Base-by-base conservation (phyloP, 2,113 vertebrate species). In the Fregata magnificens region DNA sequence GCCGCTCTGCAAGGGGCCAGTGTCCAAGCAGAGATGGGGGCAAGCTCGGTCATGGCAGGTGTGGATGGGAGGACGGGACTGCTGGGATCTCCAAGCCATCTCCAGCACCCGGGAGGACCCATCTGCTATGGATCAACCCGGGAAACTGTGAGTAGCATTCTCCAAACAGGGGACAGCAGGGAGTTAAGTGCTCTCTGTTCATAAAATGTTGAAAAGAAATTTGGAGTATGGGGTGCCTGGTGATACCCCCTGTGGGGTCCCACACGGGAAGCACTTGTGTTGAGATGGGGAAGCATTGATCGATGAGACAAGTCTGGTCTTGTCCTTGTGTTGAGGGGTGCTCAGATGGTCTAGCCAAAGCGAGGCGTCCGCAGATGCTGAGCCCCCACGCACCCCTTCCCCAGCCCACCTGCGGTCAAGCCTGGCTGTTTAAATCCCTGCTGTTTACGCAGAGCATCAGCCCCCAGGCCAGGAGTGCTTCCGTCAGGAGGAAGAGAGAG, bases 1-100 rank as follows among this genome's bases (percentile, higher is more conserved):
- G 15, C n/a, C 4, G 4, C 36, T 49, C 56, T 86, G 53, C 19
- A 42, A 26, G 34, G 38, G 40, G 14, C 3, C 6, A 0, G 12
- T 56, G 40, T 62, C 55, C 0, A 4, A 62, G 52, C 61, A 79
- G 45, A 26, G 65, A 15, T 5, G 10, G 50, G 36, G 56, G 19
- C 2, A 7, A 58, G 56, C 6, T 5, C 0, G 1, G 11, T 29
- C 45, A 70, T 10, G 11, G 10, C 0, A 5, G 50, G 11, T 74
- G 22, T 18, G 14, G 67, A 9, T 6, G 24, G 62, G 32, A 91
- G 47, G 28, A 7, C 1, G 18, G 73, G 16, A 25, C 63, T 90
- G 50, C 49, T 65, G 88, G 55, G 31, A 28, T 16, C 61, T 40
- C 82, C 1, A 7, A 74, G 45, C 45, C 28, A 2, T 24, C 82